Conservation (phyloP, 2,888 invertebrate genomes). For the Drosophila mimica region DNA sequence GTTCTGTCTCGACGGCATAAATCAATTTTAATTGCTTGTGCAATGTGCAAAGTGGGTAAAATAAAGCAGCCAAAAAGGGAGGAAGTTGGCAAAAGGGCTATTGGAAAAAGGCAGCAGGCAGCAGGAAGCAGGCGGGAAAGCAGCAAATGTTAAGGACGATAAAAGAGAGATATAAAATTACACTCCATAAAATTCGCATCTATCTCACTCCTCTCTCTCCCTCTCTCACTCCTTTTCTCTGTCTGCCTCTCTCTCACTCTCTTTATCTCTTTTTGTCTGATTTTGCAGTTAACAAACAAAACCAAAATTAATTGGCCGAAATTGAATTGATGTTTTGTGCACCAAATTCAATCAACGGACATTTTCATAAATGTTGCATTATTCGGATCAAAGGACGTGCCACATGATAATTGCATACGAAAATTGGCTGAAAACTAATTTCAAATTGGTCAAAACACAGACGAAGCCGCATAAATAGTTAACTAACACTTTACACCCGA, state of each 20-base stretch:
- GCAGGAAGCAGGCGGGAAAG: conserved; percentile 4
- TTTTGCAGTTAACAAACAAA: conserved; percentile 39
- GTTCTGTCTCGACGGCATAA: conserved; percentile 75
- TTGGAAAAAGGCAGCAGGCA: conserved; percentile 19
- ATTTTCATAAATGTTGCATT: conserved; percentile 65
- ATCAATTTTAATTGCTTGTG: conserved; percentile 79
- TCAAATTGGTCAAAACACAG: conserved; percentile 48
- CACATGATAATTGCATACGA: conserved; percentile 21
- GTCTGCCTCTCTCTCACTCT: no score
- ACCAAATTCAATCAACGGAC: conserved; percentile 67
- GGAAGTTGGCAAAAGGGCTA: not conserved
- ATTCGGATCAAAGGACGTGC: conserved; percentile 21
- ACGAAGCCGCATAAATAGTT: conserved; percentile 53
- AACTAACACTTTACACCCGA: conserved; percentile 51
- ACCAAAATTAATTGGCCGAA: conserved; percentile 62
- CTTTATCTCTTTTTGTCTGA: not conserved
- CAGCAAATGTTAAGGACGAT: conserved; percentile 4
- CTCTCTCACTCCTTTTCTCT: not conserved
- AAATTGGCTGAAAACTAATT: conserved; percentile 60
- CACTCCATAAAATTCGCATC: conserved; percentile 27
- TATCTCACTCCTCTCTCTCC: not conserved
- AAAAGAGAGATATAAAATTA: conserved; percentile 14
- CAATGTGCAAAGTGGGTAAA: conserved; percentile 68
- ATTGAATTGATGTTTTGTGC: conserved; percentile 53
- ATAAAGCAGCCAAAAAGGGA: conserved; percentile 48